Evolutionary conservation across 2,797 vertebrate species (phyloP).

Genomic region (Anguilla marmorata): DNA sequence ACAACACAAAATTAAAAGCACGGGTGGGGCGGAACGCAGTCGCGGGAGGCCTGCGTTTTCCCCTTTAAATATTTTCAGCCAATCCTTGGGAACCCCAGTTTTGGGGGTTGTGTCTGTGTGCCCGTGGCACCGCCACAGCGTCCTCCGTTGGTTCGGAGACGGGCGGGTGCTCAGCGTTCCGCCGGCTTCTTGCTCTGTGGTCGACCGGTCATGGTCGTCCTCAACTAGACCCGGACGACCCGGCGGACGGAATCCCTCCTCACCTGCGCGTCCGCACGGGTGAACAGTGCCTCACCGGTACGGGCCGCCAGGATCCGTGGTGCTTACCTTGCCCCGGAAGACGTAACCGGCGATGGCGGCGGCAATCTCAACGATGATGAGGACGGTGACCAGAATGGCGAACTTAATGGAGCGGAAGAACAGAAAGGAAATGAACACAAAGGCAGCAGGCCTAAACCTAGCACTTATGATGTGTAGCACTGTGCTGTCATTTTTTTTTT

Average conservation of each 20-base stretch:
- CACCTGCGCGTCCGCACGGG: not conserved
- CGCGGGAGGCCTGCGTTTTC: not conserved
- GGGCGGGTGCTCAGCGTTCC: no score
- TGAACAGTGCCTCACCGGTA: not conserved
- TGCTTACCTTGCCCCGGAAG: conserved; percentile 76
- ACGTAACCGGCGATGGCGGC: conserved; percentile 81
- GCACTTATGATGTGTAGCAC: no score
- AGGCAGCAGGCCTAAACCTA: not conserved
- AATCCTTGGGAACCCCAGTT: not conserved
- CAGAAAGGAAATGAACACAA: not conserved
- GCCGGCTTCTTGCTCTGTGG: no score
- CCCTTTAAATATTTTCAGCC: not conserved
- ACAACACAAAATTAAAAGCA: not conserved
- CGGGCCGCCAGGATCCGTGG: not conserved
- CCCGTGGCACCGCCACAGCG: no score
- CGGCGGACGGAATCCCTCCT: not conserved
- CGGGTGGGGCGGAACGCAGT: not conserved
- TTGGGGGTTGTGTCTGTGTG: not conserved
- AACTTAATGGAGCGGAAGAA: conserved; percentile 67
- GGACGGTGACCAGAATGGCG: conserved; percentile 74
- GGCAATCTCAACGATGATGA: conserved; percentile 81
- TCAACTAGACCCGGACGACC: not conserved
- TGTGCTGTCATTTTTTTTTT: no score
- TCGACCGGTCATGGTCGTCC: not conserved
- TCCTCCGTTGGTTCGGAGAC: no score